phyloP scores from a whole-genome alignment of 2,888 invertebrate species.

The Calameuta idolon region DNA sequence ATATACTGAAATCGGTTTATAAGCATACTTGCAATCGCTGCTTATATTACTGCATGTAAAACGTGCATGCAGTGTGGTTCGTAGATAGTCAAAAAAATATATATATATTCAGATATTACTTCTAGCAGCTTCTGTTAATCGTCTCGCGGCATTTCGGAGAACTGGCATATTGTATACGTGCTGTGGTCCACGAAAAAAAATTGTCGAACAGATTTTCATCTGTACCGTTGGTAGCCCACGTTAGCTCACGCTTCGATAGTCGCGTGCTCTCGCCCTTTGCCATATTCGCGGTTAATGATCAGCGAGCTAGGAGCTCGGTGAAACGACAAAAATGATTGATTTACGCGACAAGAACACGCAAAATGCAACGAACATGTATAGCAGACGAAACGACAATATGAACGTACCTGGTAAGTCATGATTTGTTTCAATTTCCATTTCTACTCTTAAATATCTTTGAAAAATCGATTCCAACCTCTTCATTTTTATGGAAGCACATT shows the following conservation, averaged over 20 bases:
- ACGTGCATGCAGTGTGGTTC: background rate
- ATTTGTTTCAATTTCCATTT: background rate
- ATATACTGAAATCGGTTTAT: background rate
- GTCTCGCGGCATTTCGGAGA: background rate
- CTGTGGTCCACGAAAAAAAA: background rate
- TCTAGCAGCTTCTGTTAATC: background rate
- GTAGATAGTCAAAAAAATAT: background rate
- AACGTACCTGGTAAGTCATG: constrained; percentile 44
- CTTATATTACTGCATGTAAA: background rate
- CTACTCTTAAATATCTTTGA: constrained; percentile 9
- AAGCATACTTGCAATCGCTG: background rate
- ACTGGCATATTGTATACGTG: background rate
- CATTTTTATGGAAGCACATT: background rate
- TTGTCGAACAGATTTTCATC: background rate
- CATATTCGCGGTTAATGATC: constrained; percentile 20
- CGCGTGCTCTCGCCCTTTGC: constrained; percentile 11
- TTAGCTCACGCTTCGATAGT: background rate
- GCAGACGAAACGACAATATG: constrained; percentile 32
- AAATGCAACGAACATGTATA: constrained; percentile 27
- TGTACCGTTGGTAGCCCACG: background rate
- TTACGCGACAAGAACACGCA: constrained; percentile 43
- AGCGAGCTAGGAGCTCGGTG: constrained; percentile 8
- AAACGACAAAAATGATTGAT: constrained; percentile 50
- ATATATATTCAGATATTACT: background rate
- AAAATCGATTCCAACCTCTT: constrained; percentile 31